phyloP scores from a whole-genome alignment of 2,888 invertebrate genomes.

The Pseudolycoriella hygida region DNA sequence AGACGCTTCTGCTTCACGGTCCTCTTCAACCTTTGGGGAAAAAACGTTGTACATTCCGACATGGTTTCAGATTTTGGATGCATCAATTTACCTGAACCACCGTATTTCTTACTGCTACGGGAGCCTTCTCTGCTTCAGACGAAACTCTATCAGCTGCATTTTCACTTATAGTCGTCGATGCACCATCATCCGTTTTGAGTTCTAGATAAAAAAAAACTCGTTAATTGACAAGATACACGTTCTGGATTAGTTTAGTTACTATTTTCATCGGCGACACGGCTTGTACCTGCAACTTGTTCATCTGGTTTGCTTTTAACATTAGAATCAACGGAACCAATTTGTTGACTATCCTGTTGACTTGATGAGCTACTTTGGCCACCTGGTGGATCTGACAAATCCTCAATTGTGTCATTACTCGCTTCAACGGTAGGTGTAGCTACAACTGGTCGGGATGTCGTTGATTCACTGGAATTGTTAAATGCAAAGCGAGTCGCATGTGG shows the following conservation, averaged over 20 bases:
- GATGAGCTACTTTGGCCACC: conserved; percentile 13
- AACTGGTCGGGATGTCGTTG: conserved; percentile 21
- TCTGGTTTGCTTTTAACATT: background rate
- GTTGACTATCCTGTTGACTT: background rate
- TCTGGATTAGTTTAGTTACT: no score
- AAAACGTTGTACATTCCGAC: no score
- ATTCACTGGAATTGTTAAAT: conserved; percentile 37
- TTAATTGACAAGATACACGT: no score
- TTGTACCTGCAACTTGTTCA: conserved; percentile 19
- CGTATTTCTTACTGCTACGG: no score
- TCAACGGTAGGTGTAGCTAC: conserved; percentile 32
- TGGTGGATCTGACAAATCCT: conserved; percentile 28
- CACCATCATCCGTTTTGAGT: conserved; percentile 24
- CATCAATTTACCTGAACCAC: no score
- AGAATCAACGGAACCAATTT: no score
- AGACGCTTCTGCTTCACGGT: conserved; percentile 63
- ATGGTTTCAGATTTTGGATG: no score
- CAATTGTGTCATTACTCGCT: conserved; percentile 56
- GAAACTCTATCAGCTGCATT: conserved; percentile 33
- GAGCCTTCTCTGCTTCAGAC: conserved; percentile 23
- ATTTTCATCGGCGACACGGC: no score
- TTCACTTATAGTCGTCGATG: conserved; percentile 29
- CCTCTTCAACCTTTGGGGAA: conserved; percentile 49
- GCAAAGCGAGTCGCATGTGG: conserved; percentile 39
- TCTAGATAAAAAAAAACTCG: conserved; percentile 14